These are phyloP conservation scores for Ochropacha duplaris DNA, from an alignment of 2,888 invertebrate species.

Conservation along the genomic window DNA sequence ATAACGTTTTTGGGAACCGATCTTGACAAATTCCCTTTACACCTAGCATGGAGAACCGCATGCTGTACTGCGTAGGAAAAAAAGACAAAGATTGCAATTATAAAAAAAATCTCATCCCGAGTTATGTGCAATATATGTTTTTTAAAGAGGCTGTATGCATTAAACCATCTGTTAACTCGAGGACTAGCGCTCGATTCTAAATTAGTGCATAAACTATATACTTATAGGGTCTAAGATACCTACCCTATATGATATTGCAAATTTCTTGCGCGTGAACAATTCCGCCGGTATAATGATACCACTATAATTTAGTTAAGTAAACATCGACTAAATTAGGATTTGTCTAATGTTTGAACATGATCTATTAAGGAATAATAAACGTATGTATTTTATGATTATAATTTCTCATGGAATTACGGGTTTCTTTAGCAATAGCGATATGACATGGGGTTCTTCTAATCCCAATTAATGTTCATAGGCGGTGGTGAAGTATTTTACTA, in stretches of 20 bases:
- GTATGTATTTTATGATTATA: background rate
- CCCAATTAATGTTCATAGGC: too few species aligned
- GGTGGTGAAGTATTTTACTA: too few species aligned
- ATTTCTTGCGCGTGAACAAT: background rate
- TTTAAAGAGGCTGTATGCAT: conserved; percentile 24
- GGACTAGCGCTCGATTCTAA: conserved; percentile 14
- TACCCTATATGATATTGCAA: conserved; percentile 2
- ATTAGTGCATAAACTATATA: too few species aligned
- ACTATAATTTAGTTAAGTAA: background rate
- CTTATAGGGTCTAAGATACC: too few species aligned
- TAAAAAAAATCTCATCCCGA: background rate
- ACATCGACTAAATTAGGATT: background rate
- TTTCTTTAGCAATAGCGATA: too few species aligned
- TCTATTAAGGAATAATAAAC: background rate
- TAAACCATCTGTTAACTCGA: conserved; percentile 44
- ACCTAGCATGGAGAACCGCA: too few species aligned
- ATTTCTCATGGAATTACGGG: too few species aligned
- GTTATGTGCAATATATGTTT: conserved; percentile 9
- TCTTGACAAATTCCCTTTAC: too few species aligned
- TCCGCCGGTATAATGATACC: background rate
- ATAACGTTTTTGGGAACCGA: too few species aligned
- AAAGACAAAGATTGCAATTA: too few species aligned
- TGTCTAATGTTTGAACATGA: background rate
- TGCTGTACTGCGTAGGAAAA: too few species aligned
- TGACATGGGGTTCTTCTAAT: too few species aligned